Evolutionary conservation across 2,797 vertebrate species (phyloP).

Genomic region (Melopsittacus undulatus): DNA sequence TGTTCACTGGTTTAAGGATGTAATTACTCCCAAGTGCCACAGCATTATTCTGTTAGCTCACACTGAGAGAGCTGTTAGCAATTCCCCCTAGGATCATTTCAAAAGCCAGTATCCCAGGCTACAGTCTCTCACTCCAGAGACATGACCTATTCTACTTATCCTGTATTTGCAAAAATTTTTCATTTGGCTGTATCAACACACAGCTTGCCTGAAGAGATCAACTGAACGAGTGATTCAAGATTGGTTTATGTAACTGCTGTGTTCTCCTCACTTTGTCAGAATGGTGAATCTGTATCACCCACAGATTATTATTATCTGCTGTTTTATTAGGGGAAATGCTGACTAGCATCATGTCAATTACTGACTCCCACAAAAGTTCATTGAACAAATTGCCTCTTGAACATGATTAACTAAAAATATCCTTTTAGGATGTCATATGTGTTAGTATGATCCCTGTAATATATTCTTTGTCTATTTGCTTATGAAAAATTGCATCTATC

Average conservation of each 20-base stretch:
- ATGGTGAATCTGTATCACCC: neutral
- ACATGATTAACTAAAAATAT: neutral
- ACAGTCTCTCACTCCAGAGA: neutral
- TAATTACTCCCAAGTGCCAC: neutral
- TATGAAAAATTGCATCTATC: neutral
- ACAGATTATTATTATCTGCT: neutral
- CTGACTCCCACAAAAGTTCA: neutral
- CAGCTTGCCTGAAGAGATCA: neutral
- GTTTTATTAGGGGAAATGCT: neutral
- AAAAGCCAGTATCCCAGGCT: neutral
- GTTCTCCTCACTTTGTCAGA: neutral
- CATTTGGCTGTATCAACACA: neutral
- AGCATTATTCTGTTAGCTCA: neutral
- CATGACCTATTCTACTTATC: neutral
- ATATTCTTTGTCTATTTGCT: neutral
- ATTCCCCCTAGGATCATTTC: neutral
- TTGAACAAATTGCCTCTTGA: neutral
- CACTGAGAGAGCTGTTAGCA: neutral
- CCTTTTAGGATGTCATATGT: accelerated
- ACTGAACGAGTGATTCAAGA: neutral
- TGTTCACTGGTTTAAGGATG: neutral
- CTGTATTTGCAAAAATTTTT: neutral
- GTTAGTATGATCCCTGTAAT: neutral
- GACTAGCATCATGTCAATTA: neutral
- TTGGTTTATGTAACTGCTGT: neutral